Evolutionary conservation across 2,888 invertebrate genomes (phyloP), one percentile per base, ranked within the genome.

Genomic region (Lymantria dispar): DNA sequence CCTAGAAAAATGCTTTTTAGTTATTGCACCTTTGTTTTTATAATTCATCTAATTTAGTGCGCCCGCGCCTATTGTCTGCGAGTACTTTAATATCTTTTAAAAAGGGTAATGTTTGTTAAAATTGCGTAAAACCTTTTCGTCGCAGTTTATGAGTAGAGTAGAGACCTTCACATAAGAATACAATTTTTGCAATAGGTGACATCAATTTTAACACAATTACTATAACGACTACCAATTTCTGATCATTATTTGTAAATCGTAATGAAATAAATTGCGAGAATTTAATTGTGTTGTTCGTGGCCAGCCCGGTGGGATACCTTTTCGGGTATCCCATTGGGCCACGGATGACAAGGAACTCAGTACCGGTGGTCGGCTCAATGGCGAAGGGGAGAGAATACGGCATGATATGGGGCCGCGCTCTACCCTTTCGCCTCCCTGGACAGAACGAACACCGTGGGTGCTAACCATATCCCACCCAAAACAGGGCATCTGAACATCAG

Each of bases 201-300:
- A 63, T 72, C 83, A 85, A 85, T 85, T 82, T 84, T 79, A 85
- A 83, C 47, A 80, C 80, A 83, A 86, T 85, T 80, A 80, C 64
- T 48, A 52, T 78, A 80, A 81, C 77, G 70, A 78, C 70, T 62
- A 49, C 58, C 69, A 71, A 75, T 78, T 73, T 75, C 54, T 70
- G 54, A 62, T 62, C 78, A 78, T 77, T 82, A 79, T 75, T 74
- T 74, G 72, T 78, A 79, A 83, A 77, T 79, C 68, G 72, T 76
- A 78, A 78, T 78, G 75, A 73, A 76, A 78, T 69, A 79, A 85
- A 86, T 83, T 84, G 76, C 78, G 5, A 22, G 22, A 3, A 22
- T 22, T 22, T 22, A 5, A 22, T 22, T 22, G 22, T 22, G n/a
- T n/a, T n/a, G n/a, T n/a, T n/a, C n/a, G n/a, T n/a, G n/a, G n/a